Evolutionary conservation across 1,140 invertebrate genomes (phyloP), one percentile per base, ranked within the genome.

Genomic region (Hycleus cichorii): DNA sequence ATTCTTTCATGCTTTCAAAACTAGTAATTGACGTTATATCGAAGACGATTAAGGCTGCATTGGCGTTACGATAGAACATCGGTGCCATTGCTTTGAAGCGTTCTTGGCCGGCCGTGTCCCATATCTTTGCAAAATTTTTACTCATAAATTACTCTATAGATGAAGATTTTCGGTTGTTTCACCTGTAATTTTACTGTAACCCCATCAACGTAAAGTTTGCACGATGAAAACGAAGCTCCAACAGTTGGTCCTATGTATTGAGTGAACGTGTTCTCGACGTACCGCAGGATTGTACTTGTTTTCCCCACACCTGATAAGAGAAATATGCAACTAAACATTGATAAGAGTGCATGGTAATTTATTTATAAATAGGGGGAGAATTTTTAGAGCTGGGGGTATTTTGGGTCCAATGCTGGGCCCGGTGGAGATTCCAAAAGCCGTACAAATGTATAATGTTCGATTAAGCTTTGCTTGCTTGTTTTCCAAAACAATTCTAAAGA

Each of bases 101-200:
- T 72, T 88, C 84, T 72, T 93, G 89, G 0, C 93, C 93, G 6
- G 93, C 92, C 4, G 93, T 95, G 70, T 96, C 93, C 93, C 93
- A 91, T 27, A 88, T 84, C 88, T 82, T 78, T 25, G 9, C 12
- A 39, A 48, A 54, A 42, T 7, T 44, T 7, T 44, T 50, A 26
- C 51, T 10, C 10, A 27, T 10, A n/a, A 70, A 64, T 26, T 38
- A n/a, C 44, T 46, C 12, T 45, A 47, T 10, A 42, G 2, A 18
- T 18, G 18, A 18, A 18, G 18, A 18, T 39, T 42, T 42, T 38
- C 2, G 3, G 5, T 42, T 42, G n/a, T n/a, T 49, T 68, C 76
- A 89, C 87, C 78, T 89, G 86, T 63, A 90, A 72, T 76, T 85
- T 88, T 6, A 90, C 80, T 71, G 77, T 83, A 57, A 82, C 79